Conservation (phyloP, 2,797 vertebrate species). For the Orientallactaga sibirica region DNA sequence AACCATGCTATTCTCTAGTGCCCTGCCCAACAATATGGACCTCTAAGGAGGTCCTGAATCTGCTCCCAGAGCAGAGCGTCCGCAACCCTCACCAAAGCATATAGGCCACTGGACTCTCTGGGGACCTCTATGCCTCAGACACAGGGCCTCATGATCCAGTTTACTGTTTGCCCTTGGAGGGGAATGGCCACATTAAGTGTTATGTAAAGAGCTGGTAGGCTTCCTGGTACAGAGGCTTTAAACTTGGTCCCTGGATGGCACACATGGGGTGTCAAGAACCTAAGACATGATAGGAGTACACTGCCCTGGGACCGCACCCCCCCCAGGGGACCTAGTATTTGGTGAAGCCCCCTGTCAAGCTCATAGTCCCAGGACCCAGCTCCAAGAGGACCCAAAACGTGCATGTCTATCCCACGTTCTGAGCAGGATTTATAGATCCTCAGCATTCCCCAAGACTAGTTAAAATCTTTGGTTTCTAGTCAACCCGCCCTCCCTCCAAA, state of each 20-base stretch:
- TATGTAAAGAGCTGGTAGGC: not conserved
- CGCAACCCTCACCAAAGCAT: not conserved
- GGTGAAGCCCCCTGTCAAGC: not conserved
- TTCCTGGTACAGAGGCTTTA: not conserved
- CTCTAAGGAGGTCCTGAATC: not conserved
- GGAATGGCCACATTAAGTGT: not conserved
- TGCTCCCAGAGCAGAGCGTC: not conserved
- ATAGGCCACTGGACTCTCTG: not conserved
- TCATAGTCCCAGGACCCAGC: not conserved
- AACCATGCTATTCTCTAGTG: not conserved
- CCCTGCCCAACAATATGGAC: not conserved
- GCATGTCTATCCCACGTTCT: not conserved
- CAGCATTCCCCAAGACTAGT: not conserved
- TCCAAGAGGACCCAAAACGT: not conserved
- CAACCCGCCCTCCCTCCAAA: not conserved
- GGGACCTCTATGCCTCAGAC: not conserved
- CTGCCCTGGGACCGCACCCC: not conserved
- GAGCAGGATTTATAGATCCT: not conserved
- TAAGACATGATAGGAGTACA: accelerated
- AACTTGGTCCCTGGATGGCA: not conserved
- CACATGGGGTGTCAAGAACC: not conserved
- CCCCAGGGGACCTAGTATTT: accelerated
- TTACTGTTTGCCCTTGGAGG: not conserved
- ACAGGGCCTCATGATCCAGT: not conserved
- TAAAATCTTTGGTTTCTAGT: not conserved